Conservation (phyloP, 2,888 invertebrate genomes). For the Nephrotoma appendiculata region DNA sequence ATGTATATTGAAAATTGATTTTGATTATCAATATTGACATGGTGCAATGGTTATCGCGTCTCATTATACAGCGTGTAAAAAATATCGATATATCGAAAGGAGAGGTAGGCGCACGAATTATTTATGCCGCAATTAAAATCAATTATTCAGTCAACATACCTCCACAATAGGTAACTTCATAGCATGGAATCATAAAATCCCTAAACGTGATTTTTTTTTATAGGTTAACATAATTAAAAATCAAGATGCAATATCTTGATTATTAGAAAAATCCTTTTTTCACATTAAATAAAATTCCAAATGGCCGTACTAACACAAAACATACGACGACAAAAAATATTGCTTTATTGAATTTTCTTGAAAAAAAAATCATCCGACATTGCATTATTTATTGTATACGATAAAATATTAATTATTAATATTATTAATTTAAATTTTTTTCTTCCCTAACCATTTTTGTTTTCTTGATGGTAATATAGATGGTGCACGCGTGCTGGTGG, state of each 20-base stretch:
- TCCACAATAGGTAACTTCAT: no score
- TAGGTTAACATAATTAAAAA: not conserved
- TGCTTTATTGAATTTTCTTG: not conserved
- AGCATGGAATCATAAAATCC: not conserved
- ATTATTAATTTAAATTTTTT: conserved; percentile 10
- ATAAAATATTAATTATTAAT: conserved; percentile 11
- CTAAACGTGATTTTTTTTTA: not conserved
- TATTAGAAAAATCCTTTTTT: not conserved
- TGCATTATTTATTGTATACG: not conserved
- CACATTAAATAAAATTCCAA: not conserved
- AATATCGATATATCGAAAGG: no score
- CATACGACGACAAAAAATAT: not conserved
- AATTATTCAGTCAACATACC: not conserved
- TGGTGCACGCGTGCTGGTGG: conserved; percentile 91
- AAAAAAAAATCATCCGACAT: not conserved
- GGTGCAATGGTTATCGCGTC: not conserved
- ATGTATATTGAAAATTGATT: not conserved
- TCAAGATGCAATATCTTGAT: not conserved
- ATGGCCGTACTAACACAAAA: not conserved
- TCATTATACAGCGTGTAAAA: not conserved
- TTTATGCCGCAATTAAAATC: not conserved
- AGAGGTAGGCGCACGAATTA: not conserved
- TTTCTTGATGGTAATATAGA: conserved; percentile 41
- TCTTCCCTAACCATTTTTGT: not conserved
- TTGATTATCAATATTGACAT: not conserved